Evolutionary conservation across 2,888 invertebrate species (phyloP), one percentile per base, ranked within the genome.

Genomic region (Leistus spinibarbis): DNA sequence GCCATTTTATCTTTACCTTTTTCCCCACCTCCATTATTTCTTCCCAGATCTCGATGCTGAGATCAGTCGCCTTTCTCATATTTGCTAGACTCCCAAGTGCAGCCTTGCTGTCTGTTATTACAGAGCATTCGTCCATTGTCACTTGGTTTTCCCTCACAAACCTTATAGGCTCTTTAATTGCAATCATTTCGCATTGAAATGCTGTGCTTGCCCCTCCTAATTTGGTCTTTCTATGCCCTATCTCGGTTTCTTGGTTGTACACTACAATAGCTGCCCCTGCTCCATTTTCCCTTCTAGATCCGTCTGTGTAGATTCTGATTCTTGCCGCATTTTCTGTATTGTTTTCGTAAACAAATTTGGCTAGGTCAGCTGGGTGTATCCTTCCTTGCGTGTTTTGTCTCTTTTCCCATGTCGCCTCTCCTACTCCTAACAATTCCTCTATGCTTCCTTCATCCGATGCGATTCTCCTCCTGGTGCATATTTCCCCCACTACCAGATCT

Each of bases 121-220:
- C 60, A 5, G 60, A 7, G 17, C 69, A 69, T 9, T 27, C 20
- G 2, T 27, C 19, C 17, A 22, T 54, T 4, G 57, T 24, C 7
- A 27, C 1, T 10, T 7, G 23, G 2, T 69, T n/a, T 40, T 19
- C 13, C 4, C 0, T 3, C 7, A 69, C 13, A 27, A 27, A 69
- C 10, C 20, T 19, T 13, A 75, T 10, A 1, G 75, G 69, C 2
- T 13, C 22, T 54, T 17, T 23, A 1, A 75, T 75, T 1, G 60
- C 69, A 9, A 62, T 16, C 60, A 75, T 3, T 53, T 75, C 75
- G 23, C 65, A 64, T 24, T 75, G 75, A 54, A 69, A 62, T 19
- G 53, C 63, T 9, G 53, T 69, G 75, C 75, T 62, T 54, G 27
- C 40, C 13, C 17, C 63, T 5, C n/a, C 60, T 9, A 75, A 40